These are phyloP conservation scores for Stigmatopora nigra DNA, from an alignment of 2,113 vertebrate genomes.

Conservation along the genomic window DNA sequence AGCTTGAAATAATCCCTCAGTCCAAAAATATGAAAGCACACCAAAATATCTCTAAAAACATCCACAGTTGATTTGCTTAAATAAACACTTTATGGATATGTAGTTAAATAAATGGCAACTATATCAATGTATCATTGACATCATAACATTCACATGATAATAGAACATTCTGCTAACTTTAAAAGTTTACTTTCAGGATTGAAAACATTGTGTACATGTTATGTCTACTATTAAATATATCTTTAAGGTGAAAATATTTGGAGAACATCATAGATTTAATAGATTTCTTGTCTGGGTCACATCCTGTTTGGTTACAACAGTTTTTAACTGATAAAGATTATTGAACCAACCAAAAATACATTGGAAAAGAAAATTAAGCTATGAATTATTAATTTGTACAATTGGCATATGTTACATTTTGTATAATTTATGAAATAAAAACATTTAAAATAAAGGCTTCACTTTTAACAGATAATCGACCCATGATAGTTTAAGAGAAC, in stretches of 20 bases:
- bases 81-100: constrained; percentile 24
- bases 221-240: not conserved
- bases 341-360: not conserved
- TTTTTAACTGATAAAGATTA: not conserved
- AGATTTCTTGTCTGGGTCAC: not conserved
- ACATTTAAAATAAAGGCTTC: not conserved
- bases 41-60: constrained; percentile 32
- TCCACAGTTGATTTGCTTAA: constrained; percentile 17
- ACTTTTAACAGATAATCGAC: not conserved
- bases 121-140: too few species aligned
- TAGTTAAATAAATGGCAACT: not conserved
- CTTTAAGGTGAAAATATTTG: not conserved
- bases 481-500: not conserved
- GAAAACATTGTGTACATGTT: too few species aligned
- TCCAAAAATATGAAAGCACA: constrained; percentile 36
- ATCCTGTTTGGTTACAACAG: not conserved
- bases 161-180: not conserved
- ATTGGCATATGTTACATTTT: not conserved
- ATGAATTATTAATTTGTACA: not conserved
- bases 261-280: not conserved
- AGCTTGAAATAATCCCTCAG: constrained; percentile 33
- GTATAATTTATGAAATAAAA: not conserved
- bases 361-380: not conserved
- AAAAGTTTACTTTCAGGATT: not conserved
- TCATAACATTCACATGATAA: not conserved